These are phyloP conservation scores for Stenodera caucasica DNA, from an alignment of 2,888 invertebrate species.

Conservation along the genomic window DNA sequence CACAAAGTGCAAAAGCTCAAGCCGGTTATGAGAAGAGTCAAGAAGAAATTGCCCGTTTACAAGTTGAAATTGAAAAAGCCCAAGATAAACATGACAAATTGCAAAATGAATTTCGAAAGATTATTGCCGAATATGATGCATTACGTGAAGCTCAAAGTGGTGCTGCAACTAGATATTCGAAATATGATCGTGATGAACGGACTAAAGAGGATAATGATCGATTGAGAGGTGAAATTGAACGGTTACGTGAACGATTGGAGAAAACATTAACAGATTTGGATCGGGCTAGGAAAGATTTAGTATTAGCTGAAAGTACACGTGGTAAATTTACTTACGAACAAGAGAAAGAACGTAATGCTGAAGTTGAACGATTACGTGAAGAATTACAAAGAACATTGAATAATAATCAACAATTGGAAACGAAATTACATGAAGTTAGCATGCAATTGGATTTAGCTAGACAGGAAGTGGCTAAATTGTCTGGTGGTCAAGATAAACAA, in stretches of 20 bases:
- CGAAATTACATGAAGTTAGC: constrained; percentile 75
- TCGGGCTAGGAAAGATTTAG: constrained; percentile 74
- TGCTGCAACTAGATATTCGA: constrained; percentile 69
- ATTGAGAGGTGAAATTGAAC: constrained; percentile 78
- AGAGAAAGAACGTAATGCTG: constrained; percentile 65
- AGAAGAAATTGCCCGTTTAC: constrained; percentile 84
- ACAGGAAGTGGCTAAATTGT: constrained; percentile 74
- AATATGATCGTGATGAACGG: constrained; percentile 71
- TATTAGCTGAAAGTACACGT: constrained; percentile 74
- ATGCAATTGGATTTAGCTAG: constrained; percentile 80
- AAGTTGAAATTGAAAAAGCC: constrained; percentile 86
- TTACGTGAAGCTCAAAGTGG: constrained; percentile 76
- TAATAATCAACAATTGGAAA: constrained; percentile 71
- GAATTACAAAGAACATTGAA: constrained; percentile 70
- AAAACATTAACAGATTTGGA: constrained; percentile 80
- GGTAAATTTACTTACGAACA: constrained; percentile 79
- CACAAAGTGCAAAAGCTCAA: constrained; percentile 82
- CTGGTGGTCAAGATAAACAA: constrained; percentile 77
- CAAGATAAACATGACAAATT: constrained; percentile 88
- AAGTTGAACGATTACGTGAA: constrained; percentile 72
- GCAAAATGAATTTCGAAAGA: constrained; percentile 77
- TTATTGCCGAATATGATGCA: constrained; percentile 77
- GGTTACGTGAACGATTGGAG: constrained; percentile 77
- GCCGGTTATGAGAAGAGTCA: constrained; percentile 85
- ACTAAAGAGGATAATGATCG: constrained; percentile 76